Evolutionary conservation across 35 echinoderm and acorn worm genomes (phyloP).

Genomic region (Stichopus chloronotus): DNA sequence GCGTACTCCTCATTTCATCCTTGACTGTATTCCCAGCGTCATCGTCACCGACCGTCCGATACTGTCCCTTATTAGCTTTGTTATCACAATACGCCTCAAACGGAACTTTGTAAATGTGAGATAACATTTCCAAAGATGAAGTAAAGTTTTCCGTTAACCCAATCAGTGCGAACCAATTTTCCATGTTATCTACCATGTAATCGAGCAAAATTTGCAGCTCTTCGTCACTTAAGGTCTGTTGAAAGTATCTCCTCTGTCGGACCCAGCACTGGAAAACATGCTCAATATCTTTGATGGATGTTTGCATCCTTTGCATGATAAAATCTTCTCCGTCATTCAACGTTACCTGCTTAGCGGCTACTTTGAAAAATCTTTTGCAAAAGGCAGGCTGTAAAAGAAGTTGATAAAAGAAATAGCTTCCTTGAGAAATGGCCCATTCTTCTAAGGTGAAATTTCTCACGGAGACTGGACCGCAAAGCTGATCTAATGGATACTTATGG

Average conservation of each 20-base stretch:
- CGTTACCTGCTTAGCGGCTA: background rate
- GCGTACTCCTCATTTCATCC: background rate
- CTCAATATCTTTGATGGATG: background rate
- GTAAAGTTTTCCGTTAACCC: constrained; percentile 34
- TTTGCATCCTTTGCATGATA: background rate
- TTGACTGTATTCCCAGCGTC: background rate
- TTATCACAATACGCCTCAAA: background rate
- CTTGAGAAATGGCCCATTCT: constrained; percentile 64
- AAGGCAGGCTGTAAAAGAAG: constrained; percentile 7
- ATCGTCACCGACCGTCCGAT: background rate
- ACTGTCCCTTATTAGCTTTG: background rate
- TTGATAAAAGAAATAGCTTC: constrained; percentile 58
- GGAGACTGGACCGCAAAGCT: constrained; percentile 14
- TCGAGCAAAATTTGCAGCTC: constrained; percentile 12
- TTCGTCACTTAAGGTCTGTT: background rate
- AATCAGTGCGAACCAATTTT: constrained; percentile 34
- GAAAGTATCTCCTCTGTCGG: background rate
- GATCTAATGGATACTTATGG: background rate
- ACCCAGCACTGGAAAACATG: constrained; percentile 14
- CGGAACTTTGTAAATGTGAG: background rate
- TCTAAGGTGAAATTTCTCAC: constrained; percentile 26
- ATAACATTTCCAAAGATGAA: background rate
- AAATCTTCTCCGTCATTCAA: background rate
- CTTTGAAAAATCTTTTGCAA: background rate
- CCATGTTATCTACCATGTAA: constrained; percentile 9